Evolutionary conservation across 2,888 invertebrate species (phyloP).

Genomic region (Lutraria lutraria): DNA sequence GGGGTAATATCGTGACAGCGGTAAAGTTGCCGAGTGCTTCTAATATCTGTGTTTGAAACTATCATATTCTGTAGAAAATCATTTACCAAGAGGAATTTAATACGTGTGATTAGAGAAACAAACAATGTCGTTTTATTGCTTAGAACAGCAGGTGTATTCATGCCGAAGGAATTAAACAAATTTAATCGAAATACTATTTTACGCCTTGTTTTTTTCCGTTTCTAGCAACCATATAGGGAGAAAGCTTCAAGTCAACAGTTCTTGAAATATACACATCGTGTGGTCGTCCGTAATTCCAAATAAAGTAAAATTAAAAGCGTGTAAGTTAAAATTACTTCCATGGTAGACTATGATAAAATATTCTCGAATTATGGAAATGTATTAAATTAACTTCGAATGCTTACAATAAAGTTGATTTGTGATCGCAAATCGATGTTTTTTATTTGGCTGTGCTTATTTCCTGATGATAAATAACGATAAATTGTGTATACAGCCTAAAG

Average conservation of each 20-base stretch:
- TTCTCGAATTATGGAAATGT: too few species aligned
- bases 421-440: conserved; percentile 14
- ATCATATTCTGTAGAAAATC: conserved; percentile 26
- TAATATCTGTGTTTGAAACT: conserved; percentile 26
- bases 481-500: not conserved
- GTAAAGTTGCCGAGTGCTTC: not conserved
- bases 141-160: conserved; percentile 14
- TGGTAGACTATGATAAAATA: too few species aligned
- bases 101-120: conserved; percentile 18
- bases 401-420: not conserved
- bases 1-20: conserved; percentile 18
- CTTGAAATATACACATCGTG: not conserved
- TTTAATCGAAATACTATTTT: not conserved
- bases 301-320: too few species aligned
- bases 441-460: not conserved
- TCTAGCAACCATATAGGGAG: not conserved
- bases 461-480: conserved; percentile 7
- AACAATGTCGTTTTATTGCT: not conserved
- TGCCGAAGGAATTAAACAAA: not conserved
- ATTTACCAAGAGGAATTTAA: conserved; percentile 29
- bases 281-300: too few species aligned
- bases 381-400: not conserved
- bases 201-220: not conserved
- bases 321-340: too few species aligned
- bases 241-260: not conserved